These are phyloP conservation scores for Meloidogyne chitwoodi DNA, from an alignment of 1,140 invertebrate genomes.

Conservation along the genomic window DNA sequence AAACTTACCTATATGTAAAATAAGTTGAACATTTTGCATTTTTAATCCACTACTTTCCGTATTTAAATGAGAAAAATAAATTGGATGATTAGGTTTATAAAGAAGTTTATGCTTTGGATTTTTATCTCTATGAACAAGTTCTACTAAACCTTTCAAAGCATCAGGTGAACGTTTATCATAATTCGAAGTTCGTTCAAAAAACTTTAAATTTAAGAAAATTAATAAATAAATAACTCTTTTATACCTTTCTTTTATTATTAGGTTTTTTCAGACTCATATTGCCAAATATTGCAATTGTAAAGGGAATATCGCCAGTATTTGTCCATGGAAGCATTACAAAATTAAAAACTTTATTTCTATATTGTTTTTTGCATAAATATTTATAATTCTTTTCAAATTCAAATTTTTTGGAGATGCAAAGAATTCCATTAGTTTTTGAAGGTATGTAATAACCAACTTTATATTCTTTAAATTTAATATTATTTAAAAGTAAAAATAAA, in stretches of 20 bases:
- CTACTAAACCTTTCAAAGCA: background rate
- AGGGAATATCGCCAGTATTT: background rate
- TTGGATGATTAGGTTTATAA: background rate
- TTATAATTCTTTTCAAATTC: too few species aligned
- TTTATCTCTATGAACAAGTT: background rate
- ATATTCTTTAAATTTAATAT: background rate
- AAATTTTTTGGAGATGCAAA: background rate
- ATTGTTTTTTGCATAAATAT: background rate
- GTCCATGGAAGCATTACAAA: conserved; percentile 2
- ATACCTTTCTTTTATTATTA: background rate
- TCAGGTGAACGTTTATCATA: background rate
- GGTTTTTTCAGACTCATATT: conserved; percentile 11
- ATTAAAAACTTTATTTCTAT: background rate
- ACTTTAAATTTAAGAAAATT: background rate
- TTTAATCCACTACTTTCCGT: conserved; percentile 1
- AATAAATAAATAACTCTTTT: background rate
- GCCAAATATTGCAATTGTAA: conserved; percentile 17
- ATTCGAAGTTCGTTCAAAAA: background rate
- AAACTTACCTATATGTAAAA: conserved; percentile 8
- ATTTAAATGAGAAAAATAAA: background rate
- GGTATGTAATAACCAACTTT: conserved; percentile 6
- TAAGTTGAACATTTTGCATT: conserved; percentile 13
- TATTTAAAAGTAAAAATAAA: background rate
- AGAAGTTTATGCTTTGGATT: background rate
- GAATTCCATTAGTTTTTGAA: background rate